Evolutionary conservation across 2,888 invertebrate species (phyloP).

Genomic region (Eremobia ochroleuca): DNA sequence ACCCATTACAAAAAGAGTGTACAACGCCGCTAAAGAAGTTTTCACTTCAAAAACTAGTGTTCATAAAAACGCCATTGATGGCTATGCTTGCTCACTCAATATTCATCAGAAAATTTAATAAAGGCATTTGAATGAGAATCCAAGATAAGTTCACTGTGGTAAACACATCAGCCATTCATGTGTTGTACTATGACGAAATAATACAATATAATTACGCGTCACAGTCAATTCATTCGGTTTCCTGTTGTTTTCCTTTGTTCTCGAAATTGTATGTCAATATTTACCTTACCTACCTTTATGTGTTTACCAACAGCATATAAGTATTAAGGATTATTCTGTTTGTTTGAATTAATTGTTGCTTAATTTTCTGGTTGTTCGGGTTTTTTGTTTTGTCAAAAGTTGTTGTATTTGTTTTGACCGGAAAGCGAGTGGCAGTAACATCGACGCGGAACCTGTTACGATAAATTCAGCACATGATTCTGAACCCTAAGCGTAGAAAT

Average conservation of each 20-base stretch:
- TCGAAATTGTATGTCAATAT: constrained; percentile 19
- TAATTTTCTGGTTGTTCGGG: constrained; percentile 1
- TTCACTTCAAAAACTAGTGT: no score
- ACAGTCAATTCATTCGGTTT: constrained; percentile 14
- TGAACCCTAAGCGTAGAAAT: no score
- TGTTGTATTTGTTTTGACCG: not conserved
- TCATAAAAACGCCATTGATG: no score
- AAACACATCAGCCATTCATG: constrained; percentile 37
- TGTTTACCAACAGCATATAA: not conserved
- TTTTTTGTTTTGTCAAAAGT: not conserved
- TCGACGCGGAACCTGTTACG: no score
- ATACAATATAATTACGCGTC: not conserved
- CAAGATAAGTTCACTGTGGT: constrained; percentile 5
- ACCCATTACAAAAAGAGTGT: no score
- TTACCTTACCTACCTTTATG: not conserved
- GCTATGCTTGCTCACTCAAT: constrained; percentile 1
- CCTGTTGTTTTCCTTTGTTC: constrained; percentile 55
- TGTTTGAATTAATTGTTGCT: not conserved
- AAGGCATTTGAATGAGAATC: constrained; percentile 24
- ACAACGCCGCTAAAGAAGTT: no score
- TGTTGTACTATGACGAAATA: constrained; percentile 27
- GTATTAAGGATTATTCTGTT: not conserved
- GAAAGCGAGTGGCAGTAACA: no score
- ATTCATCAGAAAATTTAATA: constrained; percentile 20
- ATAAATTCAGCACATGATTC: no score